Conservation (phyloP, 2,113 vertebrate species). For the Neomonachus schauinslandi region DNA sequence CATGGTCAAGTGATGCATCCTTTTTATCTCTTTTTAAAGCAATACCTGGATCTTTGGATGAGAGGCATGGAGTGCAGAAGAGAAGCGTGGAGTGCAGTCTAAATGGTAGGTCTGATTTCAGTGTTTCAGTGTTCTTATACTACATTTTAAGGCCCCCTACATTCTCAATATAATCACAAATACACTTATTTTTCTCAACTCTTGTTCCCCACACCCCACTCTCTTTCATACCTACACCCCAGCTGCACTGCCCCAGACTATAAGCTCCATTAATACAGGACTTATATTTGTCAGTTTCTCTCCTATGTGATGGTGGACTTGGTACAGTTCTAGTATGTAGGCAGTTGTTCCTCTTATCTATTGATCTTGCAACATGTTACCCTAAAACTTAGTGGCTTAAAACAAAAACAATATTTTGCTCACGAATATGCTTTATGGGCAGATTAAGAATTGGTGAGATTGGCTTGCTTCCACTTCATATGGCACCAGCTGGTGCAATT, state of each 20-base stretch:
- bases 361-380: neutral
- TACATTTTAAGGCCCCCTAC: neutral
- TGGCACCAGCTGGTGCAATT: neutral
- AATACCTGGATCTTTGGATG: neutral
- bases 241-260: neutral
- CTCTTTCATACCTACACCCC: neutral
- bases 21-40: neutral
- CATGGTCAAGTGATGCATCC: neutral
- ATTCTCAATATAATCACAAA: neutral
- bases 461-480: neutral
- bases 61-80: neutral
- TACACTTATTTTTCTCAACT: neutral
- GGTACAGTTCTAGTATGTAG: neutral
- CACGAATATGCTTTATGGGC: neutral
- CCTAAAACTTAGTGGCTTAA: neutral
- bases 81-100: neutral
- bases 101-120: neutral
- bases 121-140: neutral
- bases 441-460: neutral
- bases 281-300: neutral
- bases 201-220: neutral
- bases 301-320: accelerated
- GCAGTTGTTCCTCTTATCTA: neutral
- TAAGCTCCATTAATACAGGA: neutral
- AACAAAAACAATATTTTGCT: neutral